Evolutionary conservation across 1,140 invertebrate genomes (phyloP).

Genomic region (Aphelinus certus): DNA sequence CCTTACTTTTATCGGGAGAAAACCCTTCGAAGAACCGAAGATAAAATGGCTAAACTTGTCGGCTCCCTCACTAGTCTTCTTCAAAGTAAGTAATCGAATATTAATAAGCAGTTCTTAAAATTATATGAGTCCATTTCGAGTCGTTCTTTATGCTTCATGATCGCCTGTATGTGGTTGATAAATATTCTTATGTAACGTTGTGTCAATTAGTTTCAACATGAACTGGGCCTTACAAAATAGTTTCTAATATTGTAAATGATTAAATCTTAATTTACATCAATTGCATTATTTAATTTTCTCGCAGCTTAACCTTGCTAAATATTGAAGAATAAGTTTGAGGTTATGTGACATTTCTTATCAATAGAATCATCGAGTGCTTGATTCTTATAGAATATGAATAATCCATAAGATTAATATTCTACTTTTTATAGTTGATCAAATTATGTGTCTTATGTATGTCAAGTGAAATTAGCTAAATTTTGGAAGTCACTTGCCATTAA

Average conservation of each 20-base stretch:
- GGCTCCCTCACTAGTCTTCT: not conserved
- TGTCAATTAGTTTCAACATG: not conserved
- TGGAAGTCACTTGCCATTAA: too few relatives aligned
- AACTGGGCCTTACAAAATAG: not conserved
- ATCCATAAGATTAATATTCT: not conserved
- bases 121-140: not conserved
- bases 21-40: conserved; percentile 1
- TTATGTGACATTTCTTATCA: too few relatives aligned
- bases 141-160: not conserved
- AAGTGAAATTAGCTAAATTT: too few relatives aligned
- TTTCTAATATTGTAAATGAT: not conserved
- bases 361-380: too few relatives aligned
- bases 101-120: not conserved
- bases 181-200: conserved; percentile 32
- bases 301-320: too few relatives aligned
- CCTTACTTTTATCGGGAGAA: conserved; percentile 10
- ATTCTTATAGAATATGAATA: not conserved
- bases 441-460: not conserved
- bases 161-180: not conserved
- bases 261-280: too few relatives aligned
- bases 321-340: too few relatives aligned
- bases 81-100: conserved; percentile 19
- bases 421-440: not conserved
- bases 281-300: too few relatives aligned
- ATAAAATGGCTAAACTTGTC: conserved; percentile 28